Base-by-base conservation (phyloP, 2,888 invertebrate species). In the Agonopterix arenella region DNA sequence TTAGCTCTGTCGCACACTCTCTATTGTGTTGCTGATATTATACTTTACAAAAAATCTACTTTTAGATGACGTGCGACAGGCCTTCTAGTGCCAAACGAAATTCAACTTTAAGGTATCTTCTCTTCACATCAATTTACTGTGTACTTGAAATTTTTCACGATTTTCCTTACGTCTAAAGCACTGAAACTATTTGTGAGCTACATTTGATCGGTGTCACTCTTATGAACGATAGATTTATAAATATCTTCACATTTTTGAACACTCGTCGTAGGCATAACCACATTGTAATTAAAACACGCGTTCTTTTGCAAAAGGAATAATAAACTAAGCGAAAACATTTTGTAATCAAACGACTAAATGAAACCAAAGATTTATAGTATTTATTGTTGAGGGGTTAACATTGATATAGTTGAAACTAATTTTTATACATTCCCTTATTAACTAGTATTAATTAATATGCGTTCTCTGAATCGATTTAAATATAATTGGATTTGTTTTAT, bases 361-460 rank as follows among this genome's bases (percentile, higher is more conserved):
- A 80, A 83, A 83, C 88, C 88, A 88, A 88, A 88, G 88, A 86
- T 81, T 83, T 80, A 79, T 83, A 85, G 81, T 86, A 84, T 85
- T 85, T 85, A 85, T 83, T 83, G 78, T 81, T 78, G 83, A 79
- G 71, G 75, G 76, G 73, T 73, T 79, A 76, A 77, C 79, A 68
- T 75, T 71, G 77, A 76, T 77, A 78, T 78, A 80, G 77, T 79
- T 74, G 76, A 76, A 75, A 75, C 68, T 80, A 77, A 81, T 79
- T 83, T 82, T 84, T 81, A 78, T 83, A 83, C 84, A 79, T 83
- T 83, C 84, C 84, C 71, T 59, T 59, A 59, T 52, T 51, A 51
- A 65, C 54, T 68, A 65, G 66, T 57, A 54, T 58, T 64, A 28
- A 60, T 64, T 60, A 58, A 57, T 54, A 55, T 47, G 48, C 46